Evolutionary conservation across 1,140 invertebrate genomes (phyloP).

Genomic region (Euglossa dilemma): DNA sequence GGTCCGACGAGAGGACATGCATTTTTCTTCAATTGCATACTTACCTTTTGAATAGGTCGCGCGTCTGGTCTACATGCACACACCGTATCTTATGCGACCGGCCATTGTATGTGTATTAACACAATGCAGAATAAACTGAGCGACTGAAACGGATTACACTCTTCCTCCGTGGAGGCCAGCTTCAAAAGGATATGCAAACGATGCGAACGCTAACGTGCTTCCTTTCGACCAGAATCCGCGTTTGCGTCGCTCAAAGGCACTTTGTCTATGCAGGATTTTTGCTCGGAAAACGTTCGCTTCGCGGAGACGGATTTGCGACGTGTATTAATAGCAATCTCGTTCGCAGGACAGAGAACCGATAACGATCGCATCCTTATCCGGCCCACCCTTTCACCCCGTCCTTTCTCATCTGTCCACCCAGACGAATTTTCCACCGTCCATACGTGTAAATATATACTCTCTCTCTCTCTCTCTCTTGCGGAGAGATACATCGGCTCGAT

Average conservation of each 20-base stretch:
- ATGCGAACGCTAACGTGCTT: slow-evolving; percentile 6
- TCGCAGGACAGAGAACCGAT: no score
- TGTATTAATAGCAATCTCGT: no score
- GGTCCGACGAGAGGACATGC: slow-evolving; percentile 27
- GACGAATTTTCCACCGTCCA: no score
- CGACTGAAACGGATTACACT: slow-evolving; percentile 47
- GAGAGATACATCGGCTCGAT: no score
- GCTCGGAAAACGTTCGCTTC: background rate
- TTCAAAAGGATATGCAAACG: slow-evolving; percentile 43
- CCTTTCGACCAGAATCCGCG: slow-evolving; percentile 15
- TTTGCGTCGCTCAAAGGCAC: background rate
- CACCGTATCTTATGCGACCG: slow-evolving; percentile 29
- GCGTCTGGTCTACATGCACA: slow-evolving; percentile 25
- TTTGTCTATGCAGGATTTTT: background rate
- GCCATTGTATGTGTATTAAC: slow-evolving; percentile 49
- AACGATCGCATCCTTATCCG: no score
- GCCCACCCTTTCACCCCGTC: no score
- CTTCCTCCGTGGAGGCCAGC: slow-evolving; percentile 3
- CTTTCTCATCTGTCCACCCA: no score
- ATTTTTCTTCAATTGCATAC: slow-evolving; percentile 56
- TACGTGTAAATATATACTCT: no score
- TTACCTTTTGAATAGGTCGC: slow-evolving; percentile 45
- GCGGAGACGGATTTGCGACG: background rate
- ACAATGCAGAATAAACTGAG: slow-evolving; percentile 54
- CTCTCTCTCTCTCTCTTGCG: no score